Conservation (phyloP, 1,140 invertebrate genomes). For the Rhagoletis pomonella region DNA sequence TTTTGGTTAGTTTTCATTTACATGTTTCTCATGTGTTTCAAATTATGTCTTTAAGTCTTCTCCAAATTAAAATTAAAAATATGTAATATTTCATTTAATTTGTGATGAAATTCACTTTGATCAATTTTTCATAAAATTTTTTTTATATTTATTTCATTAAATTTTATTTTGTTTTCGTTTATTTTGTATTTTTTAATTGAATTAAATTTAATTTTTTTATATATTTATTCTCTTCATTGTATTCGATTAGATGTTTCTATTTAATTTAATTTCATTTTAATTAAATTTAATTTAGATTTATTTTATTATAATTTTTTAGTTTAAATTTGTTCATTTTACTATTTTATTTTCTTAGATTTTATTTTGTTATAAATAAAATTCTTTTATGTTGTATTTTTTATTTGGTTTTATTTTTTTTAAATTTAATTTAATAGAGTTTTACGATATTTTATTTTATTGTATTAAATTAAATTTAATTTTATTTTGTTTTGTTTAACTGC, state of each 20-base stretch:
- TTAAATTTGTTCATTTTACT: background rate
- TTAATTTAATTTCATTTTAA: background rate
- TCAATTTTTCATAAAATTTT: background rate
- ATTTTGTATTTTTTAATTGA: constrained; percentile 19
- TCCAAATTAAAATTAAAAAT: no score
- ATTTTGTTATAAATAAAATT: background rate
- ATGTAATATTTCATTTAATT: no score
- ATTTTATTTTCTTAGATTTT: constrained; percentile 10
- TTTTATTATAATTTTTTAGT: constrained; percentile 31
- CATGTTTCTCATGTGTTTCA: no score
- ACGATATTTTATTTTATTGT: constrained; percentile 13
- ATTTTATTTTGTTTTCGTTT: constrained; percentile 52
- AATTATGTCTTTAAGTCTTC: no score
- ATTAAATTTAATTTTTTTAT: constrained; percentile 8
- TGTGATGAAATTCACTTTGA: background rate
- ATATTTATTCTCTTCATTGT: constrained; percentile 10
- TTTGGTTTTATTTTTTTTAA: background rate
- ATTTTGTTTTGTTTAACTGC: background rate
- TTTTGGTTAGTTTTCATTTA: constrained; percentile 13
- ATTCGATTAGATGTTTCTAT: background rate
- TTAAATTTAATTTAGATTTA: constrained; percentile 27
- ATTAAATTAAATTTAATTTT: background rate
- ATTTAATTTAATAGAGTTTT: background rate
- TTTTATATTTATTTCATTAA: constrained; percentile 10
- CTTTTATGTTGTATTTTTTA: background rate